Conservation (phyloP, 2,888 invertebrate genomes). For the Eretmocerus hayati region DNA sequence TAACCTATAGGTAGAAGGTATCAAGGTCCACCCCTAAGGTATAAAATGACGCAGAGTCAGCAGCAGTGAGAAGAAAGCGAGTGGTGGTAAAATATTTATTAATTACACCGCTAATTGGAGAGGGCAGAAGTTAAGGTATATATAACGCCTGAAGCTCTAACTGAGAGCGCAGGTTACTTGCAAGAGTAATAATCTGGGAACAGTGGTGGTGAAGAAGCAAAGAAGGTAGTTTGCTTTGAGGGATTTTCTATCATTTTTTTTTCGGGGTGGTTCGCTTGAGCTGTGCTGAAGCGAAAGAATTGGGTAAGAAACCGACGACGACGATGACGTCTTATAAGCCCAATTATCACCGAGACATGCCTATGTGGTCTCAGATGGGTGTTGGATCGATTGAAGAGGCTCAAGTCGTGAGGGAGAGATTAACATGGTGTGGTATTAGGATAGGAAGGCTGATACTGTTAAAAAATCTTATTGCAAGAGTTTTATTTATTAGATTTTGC, state of each 20-base stretch:
- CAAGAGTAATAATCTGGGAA: constrained; percentile 9
- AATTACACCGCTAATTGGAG: constrained; percentile 34
- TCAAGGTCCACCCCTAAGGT: no score
- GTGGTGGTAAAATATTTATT: constrained; percentile 35
- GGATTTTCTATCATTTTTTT: constrained; percentile 17
- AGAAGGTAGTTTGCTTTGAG: constrained; percentile 20
- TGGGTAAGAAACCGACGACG: not conserved
- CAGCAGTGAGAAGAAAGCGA: constrained; percentile 18
- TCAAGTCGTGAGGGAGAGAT: no score
- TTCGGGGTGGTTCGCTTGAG: not conserved
- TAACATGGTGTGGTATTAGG: no score
- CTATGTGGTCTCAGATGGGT: no score
- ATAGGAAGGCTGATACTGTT: no score
- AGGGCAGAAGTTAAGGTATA: constrained; percentile 22
- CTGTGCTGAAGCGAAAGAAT: constrained; percentile 1
- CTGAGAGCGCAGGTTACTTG: not conserved
- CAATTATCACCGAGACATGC: constrained; percentile 11
- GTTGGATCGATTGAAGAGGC: no score
- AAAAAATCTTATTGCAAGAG: no score
- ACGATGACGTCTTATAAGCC: constrained; percentile 1
- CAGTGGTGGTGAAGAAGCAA: not conserved
- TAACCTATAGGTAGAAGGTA: no score
- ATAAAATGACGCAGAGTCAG: not conserved
- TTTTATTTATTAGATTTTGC: no score
- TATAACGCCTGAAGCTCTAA: constrained; percentile 12